Conservation (phyloP, 2,113 vertebrate species). For the Haliaeetus leucogaster region DNA sequence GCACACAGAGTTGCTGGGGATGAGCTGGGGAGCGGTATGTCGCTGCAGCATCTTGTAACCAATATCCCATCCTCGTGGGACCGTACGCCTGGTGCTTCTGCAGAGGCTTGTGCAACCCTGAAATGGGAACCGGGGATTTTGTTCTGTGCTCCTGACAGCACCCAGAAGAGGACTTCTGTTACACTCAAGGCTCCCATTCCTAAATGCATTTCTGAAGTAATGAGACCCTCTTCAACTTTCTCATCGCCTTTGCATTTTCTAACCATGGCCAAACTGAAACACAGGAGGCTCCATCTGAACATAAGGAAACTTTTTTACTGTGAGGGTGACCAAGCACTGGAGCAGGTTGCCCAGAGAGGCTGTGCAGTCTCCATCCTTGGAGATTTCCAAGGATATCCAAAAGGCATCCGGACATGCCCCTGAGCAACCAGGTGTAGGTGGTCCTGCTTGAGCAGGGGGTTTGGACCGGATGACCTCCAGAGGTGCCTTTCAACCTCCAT, state of each 20-base stretch:
- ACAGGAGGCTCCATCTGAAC: background rate
- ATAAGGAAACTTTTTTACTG: background rate
- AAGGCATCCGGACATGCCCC: background rate
- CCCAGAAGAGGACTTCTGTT: background rate
- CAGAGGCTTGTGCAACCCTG: background rate
- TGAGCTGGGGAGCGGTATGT: background rate
- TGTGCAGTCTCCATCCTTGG: background rate
- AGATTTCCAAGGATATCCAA: background rate
- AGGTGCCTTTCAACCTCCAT: background rate
- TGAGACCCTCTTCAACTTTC: background rate
- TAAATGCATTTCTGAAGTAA: background rate
- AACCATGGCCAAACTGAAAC: background rate
- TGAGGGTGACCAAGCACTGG: background rate
- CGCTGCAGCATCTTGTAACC: background rate
- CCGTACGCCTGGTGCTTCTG: background rate
- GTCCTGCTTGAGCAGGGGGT: background rate
- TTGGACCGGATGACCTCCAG: background rate
- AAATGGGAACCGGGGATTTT: background rate
- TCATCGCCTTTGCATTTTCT: background rate
- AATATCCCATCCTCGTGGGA: background rate
- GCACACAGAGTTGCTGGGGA: fast-evolving
- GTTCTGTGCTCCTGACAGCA: background rate
- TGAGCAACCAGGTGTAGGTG: background rate
- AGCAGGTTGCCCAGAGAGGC: background rate
- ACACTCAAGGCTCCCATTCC: background rate